These are phyloP conservation scores for Zelleria hepariella DNA, from an alignment of 2,888 invertebrate species.

Conservation along the genomic window DNA sequence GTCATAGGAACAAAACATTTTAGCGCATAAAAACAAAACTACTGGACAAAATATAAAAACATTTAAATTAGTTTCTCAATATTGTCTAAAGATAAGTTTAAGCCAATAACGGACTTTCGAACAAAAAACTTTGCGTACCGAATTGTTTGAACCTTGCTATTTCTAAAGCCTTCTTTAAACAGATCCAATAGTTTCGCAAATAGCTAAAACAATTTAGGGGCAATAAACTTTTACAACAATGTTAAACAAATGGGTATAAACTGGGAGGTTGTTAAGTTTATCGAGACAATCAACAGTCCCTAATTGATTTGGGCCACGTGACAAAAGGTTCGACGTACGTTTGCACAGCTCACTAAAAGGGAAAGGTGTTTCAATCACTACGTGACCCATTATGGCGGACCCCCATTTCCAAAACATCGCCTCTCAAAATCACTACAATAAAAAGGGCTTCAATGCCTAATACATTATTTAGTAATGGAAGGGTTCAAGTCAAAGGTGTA, in stretches of 20 bases:
- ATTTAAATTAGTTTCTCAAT: too few relatives aligned
- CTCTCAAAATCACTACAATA: not conserved
- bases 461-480: not conserved
- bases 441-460: not conserved
- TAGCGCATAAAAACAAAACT: too few relatives aligned
- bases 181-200: not conserved
- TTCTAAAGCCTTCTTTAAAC: not conserved
- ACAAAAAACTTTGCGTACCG: not conserved
- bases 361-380: slow-evolving; percentile 42
- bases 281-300: slow-evolving; percentile 5
- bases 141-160: not conserved
- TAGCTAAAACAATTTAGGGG: not conserved
- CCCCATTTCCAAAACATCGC: too few relatives aligned
- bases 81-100: too few relatives aligned
- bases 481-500: not conserved
- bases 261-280: not conserved
- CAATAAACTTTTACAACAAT: not conserved
- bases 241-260: not conserved
- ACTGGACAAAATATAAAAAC: too few relatives aligned
- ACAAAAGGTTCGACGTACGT: slow-evolving; percentile 1
- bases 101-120: too few relatives aligned
- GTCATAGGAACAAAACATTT: too few relatives aligned
- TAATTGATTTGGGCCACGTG: slow-evolving; percentile 32
- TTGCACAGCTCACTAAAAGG: slow-evolving; percentile 29
- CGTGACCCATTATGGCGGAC: slow-evolving; percentile 43